phyloP scores from a whole-genome alignment of 2,888 invertebrate genomes.

The Orthosia cruda region DNA sequence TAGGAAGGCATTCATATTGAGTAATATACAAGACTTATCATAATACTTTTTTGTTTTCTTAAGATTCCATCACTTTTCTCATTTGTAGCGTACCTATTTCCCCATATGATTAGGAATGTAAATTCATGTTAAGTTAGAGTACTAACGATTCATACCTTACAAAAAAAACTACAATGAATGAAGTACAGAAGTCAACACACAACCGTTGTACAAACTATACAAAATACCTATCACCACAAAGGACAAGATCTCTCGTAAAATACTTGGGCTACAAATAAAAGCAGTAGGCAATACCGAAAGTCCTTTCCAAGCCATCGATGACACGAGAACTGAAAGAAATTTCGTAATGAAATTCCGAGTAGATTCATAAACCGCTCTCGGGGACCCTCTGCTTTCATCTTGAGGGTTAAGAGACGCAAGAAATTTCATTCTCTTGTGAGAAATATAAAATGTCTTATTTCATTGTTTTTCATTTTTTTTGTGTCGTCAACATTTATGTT shows the following conservation, averaged over 20 bases:
- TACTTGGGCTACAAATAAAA: constrained; percentile 50
- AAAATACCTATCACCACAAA: constrained; percentile 3
- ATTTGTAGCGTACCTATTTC: too few species aligned
- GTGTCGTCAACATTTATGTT: not conserved
- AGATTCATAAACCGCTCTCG: constrained; percentile 78
- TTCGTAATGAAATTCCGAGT: constrained; percentile 84
- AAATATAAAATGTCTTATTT: constrained; percentile 48
- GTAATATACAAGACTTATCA: too few species aligned
- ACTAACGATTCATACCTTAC: too few species aligned
- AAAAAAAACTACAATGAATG: not conserved
- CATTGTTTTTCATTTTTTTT: constrained; percentile 11
- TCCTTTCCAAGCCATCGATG: constrained; percentile 71
- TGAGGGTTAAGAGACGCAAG: constrained; percentile 66
- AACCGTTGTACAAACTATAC: not conserved
- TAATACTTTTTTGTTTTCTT: too few species aligned
- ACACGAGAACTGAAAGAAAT: constrained; percentile 74
- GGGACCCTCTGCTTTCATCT: constrained; percentile 60
- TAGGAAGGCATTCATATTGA: too few species aligned
- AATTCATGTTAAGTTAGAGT: too few species aligned
- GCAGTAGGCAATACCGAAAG: constrained; percentile 53
- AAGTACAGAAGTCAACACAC: not conserved
- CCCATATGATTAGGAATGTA: too few species aligned
- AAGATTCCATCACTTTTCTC: too few species aligned
- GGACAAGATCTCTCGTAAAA: constrained; percentile 9
- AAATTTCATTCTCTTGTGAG: constrained; percentile 56